A percentile compares a stretch with the other conserved stretches of the same genome.
These are phyloP conservation scores for Mactromeris polynyma DNA, from an alignment of 2,888 invertebrate genomes.

Conservation along the genomic window DNA sequence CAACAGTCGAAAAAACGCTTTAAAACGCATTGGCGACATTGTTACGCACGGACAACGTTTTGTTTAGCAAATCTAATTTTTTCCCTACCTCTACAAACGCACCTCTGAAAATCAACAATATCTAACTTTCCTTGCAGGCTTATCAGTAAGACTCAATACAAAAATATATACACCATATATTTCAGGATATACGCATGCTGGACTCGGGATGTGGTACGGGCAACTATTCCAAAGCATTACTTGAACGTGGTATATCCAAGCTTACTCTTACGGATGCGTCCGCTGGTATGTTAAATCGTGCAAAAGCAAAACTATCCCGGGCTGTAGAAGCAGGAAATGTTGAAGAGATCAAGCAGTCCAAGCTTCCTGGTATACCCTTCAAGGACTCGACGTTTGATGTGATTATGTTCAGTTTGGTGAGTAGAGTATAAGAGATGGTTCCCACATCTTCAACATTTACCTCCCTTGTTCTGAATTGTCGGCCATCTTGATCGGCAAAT, in stretches of 20 bases:
- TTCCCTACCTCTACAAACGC: too few species aligned
- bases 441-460: too few species aligned
- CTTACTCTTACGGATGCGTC: background rate
- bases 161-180: too few species aligned
- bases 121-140: too few species aligned
- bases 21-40: too few species aligned
- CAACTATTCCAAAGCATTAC: background rate
- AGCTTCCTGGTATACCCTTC: constrained; percentile 1
- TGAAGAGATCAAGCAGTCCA: background rate
- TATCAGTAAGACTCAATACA: too few species aligned
- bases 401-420: constrained; percentile 12
- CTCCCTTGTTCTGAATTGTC: too few species aligned
- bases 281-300: background rate
- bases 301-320: background rate
- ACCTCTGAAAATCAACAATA: too few species aligned
- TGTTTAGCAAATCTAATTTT: too few species aligned
- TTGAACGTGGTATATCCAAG: background rate
- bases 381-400: constrained; percentile 5
- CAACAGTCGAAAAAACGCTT: too few species aligned
- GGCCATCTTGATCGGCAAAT: too few species aligned
- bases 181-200: background rate
- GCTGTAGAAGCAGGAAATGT: background rate
- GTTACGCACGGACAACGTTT: too few species aligned
- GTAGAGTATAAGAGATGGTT: background rate
- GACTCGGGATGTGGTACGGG: constrained; percentile 20